Conservation (phyloP, 2,888 invertebrate species). For the Scaptomyza parva region DNA sequence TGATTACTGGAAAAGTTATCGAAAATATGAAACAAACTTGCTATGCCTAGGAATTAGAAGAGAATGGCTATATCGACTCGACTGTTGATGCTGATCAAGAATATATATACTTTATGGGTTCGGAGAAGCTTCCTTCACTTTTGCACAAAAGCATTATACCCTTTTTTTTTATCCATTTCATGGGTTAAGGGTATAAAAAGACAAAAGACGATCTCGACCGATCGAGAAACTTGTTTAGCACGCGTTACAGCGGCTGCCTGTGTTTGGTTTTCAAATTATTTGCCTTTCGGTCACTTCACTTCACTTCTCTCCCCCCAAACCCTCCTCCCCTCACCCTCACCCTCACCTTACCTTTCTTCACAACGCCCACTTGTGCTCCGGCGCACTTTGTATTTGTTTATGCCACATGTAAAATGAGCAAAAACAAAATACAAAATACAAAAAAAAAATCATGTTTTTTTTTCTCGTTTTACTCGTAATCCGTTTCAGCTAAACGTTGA, state of each 20-base stretch:
- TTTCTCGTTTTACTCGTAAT: slow-evolving; percentile 56
- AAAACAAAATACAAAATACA: slow-evolving; percentile 20
- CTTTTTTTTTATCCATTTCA: too few relatives aligned
- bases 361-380: slow-evolving; percentile 15
- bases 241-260: slow-evolving; percentile 82
- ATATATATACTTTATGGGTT: too few relatives aligned
- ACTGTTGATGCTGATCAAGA: too few relatives aligned
- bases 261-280: slow-evolving; percentile 77
- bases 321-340: background rate
- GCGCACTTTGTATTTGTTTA: slow-evolving; percentile 64
- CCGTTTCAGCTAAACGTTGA: slow-evolving; percentile 71
- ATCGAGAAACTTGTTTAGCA: slow-evolving; percentile 81
- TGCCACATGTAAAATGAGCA: slow-evolving; percentile 60
- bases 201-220: slow-evolving; percentile 65
- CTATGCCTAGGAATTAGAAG: too few relatives aligned
- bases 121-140: too few relatives aligned
- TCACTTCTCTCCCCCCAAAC: background rate
- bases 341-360: background rate
- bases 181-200: too few relatives aligned
- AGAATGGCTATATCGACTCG: too few relatives aligned
- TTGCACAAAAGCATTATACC: too few relatives aligned
- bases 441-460: slow-evolving; percentile 8
- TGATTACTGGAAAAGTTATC: too few relatives aligned
- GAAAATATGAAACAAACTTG: too few relatives aligned
- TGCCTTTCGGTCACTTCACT: slow-evolving; percentile 73